Evolutionary conservation across 2,797 vertebrate species (phyloP).

Genomic region (Tenualosa thibaudeaui): DNA sequence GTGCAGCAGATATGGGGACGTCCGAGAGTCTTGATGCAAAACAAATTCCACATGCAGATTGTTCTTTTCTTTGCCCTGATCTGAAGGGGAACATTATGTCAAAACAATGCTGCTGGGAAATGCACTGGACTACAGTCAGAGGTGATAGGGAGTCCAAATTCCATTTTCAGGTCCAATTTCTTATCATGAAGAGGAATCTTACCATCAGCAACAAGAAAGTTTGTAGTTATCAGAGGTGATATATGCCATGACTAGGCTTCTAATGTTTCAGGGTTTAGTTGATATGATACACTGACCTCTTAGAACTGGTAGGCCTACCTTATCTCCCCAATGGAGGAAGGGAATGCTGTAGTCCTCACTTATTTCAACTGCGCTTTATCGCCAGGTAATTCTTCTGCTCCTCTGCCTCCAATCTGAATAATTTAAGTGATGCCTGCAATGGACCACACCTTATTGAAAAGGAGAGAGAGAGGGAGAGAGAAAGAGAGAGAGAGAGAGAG

Average conservation of each 20-base stretch:
- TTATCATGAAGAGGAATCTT: not conserved
- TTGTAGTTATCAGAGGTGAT: not conserved
- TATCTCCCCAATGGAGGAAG: conserved; percentile 35
- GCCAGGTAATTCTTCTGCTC: conserved; percentile 74
- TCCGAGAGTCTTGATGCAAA: conserved; percentile 7
- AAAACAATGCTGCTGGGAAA: not conserved
- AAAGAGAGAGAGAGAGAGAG: conserved; percentile 6
- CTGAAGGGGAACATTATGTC: not conserved
- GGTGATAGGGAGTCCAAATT: not conserved
- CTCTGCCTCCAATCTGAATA: conserved; percentile 74
- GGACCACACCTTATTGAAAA: conserved; percentile 46
- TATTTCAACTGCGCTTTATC: conserved; percentile 61
- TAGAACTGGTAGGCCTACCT: not conserved
- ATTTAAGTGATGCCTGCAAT: conserved; percentile 67
- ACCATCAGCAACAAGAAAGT: not conserved
- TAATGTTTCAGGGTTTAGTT: conserved; percentile 1
- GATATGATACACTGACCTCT: not conserved
- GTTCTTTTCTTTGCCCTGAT: conserved; percentile 14
- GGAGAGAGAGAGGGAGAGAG: conserved; percentile 33
- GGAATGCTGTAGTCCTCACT: not conserved
- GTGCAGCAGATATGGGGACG: not conserved
- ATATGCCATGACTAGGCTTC: not conserved
- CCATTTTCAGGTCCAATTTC: not conserved
- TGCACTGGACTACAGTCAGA: not conserved
- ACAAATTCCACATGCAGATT: not conserved